Base-by-base conservation (phyloP, 2,888 invertebrate species). In the Rhagophthalmus giganteus region DNA sequence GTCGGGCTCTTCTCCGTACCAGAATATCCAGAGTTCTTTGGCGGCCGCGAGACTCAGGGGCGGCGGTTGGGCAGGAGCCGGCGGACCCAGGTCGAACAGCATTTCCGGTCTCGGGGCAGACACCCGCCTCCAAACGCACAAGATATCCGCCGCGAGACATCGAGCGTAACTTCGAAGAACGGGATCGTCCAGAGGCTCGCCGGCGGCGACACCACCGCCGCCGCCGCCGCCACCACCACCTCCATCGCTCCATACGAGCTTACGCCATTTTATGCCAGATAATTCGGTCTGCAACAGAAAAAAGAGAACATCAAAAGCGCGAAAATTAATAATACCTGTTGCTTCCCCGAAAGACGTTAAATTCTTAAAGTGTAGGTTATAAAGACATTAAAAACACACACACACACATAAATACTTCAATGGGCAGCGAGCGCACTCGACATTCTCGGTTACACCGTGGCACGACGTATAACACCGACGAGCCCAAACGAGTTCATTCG, bases 21-120 rank as follows among this genome's bases (percentile, higher is more conserved):
- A 99, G 81, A 99, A 99, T 76, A 99, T 91, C 98, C 98, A 99
- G 55, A 99, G 84, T 77, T 99, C 98, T 80, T 97, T 98, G 75
- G 91, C 87, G 70, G 90, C 88, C 73, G 87, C 85, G 65, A 91
- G 81, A 66, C 89, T 88, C 67, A 91, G 83, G 61, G 90, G 89
- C 71, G 87, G 88, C 71, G 76, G 78, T 68, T 76, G 72, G 34
- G 70, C 73, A 46, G 80, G 78, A 60, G 77, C 79, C 58, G 79
- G 78, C 53, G 79, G 77, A 60, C 71, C 74, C 63, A 76, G 65
- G 64, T 78, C 79, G 72, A 75, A 77, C 62, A 51, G 27, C 14
- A 34, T 41, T 27, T 46, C 50, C 2, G 47, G 51, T 54, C 75
- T 76, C 60, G 81, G 79, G 51, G 82, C 80, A 58, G 85, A 83